Conservation (phyloP, 2,888 invertebrate species). For the Loripinus fragilis region DNA sequence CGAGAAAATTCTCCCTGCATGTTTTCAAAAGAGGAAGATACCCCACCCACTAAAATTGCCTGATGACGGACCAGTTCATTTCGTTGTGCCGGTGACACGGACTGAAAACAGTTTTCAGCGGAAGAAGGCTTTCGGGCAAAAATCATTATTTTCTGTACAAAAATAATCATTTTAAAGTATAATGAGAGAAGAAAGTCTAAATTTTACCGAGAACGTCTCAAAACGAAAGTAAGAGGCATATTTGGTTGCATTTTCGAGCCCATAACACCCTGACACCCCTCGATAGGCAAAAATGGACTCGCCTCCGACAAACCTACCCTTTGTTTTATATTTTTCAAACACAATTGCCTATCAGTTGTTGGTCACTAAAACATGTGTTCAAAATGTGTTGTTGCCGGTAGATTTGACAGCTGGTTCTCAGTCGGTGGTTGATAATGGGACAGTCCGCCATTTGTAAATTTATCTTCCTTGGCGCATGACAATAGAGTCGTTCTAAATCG, state of each 20-base stretch:
- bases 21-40: background rate
- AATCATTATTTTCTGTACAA: no score
- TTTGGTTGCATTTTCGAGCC: no score
- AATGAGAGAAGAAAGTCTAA: no score
- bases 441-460: slow-evolving; percentile 48
- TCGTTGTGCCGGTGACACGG: background rate
- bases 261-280: slow-evolving; percentile 41
- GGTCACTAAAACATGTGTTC: background rate
- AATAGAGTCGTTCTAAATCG: slow-evolving; percentile 26
- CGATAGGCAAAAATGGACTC: background rate
- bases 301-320: no score
- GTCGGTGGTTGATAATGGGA: slow-evolving; percentile 40
- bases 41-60: background rate
- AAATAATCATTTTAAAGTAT: no score
- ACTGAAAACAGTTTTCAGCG: no score
- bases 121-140: no score
- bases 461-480: slow-evolving; percentile 41
- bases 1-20: no score
- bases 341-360: background rate
- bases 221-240: no score
- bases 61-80: background rate
- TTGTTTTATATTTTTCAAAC: background rate
- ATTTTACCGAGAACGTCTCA: no score
- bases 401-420: slow-evolving; percentile 41
- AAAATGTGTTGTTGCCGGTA: background rate